Conservation (phyloP, 2,888 invertebrate species). For the Protodeltote pygarga region DNA sequence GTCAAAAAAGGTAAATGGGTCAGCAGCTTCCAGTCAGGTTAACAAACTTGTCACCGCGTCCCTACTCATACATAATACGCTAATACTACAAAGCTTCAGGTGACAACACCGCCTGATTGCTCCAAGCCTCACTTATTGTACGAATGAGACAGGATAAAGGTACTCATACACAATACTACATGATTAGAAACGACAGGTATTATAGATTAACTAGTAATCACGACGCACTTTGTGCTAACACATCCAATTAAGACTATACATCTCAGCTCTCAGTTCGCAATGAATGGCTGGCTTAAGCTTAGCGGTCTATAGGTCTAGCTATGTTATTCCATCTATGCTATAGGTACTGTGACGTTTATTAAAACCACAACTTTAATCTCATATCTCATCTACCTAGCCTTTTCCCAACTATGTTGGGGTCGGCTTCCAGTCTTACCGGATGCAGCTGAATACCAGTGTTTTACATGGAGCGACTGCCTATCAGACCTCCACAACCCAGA, state of each 20-base stretch:
- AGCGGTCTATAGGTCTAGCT: not conserved
- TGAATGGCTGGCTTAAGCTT: constrained; percentile 24
- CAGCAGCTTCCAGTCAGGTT: constrained; percentile 28
- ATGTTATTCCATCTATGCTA: too few species aligned
- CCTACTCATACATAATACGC: constrained; percentile 18
- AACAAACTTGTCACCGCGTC: constrained; percentile 23
- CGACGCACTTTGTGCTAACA: constrained; percentile 17
- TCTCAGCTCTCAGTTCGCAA: constrained; percentile 10
- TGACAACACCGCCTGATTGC: constrained; percentile 30
- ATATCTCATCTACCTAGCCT: too few species aligned
- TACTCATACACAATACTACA: constrained; percentile 1
- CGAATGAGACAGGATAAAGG: constrained; percentile 18
- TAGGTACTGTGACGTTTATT: too few species aligned
- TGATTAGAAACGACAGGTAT: constrained; percentile 22
- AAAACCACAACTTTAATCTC: too few species aligned
- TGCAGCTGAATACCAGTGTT: too few species aligned
- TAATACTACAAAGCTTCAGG: constrained; percentile 27
- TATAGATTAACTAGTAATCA: constrained; percentile 35
- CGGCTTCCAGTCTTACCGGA: too few species aligned
- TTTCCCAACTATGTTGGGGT: too few species aligned
- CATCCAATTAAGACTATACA: constrained; percentile 24
- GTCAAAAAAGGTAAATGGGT: constrained; percentile 35
- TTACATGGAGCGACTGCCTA: too few species aligned
- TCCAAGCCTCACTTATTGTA: constrained; percentile 10
- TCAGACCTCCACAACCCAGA: too few species aligned